A percentile compares a stretch with the other conserved stretches of the same genome.
Evolutionary conservation across 2,797 vertebrate genomes (phyloP).

Genomic region (Echiichthys vipera): DNA sequence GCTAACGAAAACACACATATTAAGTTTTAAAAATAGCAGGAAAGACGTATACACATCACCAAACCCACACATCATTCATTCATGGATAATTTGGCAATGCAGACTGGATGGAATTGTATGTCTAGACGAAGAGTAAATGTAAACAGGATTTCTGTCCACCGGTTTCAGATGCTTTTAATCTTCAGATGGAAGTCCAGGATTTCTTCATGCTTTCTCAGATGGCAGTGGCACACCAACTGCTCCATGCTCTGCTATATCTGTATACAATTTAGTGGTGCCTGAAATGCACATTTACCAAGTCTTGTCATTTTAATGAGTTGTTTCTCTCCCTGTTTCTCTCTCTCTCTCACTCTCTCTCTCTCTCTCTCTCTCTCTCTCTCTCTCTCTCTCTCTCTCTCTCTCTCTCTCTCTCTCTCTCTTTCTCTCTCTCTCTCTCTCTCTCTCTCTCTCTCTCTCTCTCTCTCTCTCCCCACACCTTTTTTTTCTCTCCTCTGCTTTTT

Average conservation of each 20-base stretch:
- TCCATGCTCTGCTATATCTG: constrained; percentile 11
- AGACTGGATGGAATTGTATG: constrained; percentile 50
- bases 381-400: constrained; percentile 20
- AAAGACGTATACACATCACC: not conserved
- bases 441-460: constrained; percentile 12
- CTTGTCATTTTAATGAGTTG: constrained; percentile 49
- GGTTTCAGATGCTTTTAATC: constrained; percentile 52
- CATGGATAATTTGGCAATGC: constrained; percentile 31
- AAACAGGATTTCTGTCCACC: constrained; percentile 45
- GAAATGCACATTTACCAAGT: constrained; percentile 38
- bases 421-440: constrained; percentile 21
- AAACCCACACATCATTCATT: constrained; percentile 47
- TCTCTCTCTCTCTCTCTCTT: constrained; percentile 14
- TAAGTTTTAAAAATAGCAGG: not conserved
- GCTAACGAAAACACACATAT: not conserved
- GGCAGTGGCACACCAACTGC: constrained; percentile 25
- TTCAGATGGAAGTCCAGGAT: constrained; percentile 33
- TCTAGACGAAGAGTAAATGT: constrained; percentile 55
- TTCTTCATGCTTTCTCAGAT: constrained; percentile 26
- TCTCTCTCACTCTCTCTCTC: constrained; percentile 20
- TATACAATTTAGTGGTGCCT: constrained; percentile 33
- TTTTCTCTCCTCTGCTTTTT: not conserved
- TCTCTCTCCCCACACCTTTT: not conserved
- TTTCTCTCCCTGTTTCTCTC: constrained; percentile 29
- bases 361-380: constrained; percentile 25